Evolutionary conservation across 2,888 invertebrate species (phyloP).

Genomic region (Anagyrus pseudococci): DNA sequence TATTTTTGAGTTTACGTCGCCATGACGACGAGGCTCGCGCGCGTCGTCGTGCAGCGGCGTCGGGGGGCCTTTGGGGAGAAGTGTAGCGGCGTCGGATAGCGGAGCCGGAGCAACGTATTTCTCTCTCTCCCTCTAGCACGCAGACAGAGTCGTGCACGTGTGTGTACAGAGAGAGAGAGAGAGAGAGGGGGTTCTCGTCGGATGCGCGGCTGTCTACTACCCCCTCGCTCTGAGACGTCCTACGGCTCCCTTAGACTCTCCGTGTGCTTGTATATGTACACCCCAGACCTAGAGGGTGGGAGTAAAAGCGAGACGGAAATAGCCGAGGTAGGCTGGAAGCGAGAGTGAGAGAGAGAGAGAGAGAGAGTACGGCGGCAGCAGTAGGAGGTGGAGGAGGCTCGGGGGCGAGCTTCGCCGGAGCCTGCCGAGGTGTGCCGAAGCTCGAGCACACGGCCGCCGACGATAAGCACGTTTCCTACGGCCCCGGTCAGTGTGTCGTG

Average conservation of each 20-base stretch:
- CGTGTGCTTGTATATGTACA: neutral
- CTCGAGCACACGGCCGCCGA: conserved; percentile 50
- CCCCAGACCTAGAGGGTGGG: neutral
- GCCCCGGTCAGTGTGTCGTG: conserved; percentile 51
- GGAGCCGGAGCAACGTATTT: too few species aligned
- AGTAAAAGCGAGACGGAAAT: conserved; percentile 6
- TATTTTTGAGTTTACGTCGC: conserved; percentile 54
- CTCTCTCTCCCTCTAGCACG: too few species aligned
- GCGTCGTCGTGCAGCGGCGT: neutral
- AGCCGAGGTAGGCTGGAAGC: neutral
- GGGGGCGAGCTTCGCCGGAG: conserved; percentile 41
- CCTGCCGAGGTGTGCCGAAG: conserved; percentile 45
- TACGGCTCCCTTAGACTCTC: neutral
- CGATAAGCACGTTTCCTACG: conserved; percentile 56
- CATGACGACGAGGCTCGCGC: conserved; percentile 48
- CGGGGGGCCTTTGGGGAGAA: conserved; percentile 9
- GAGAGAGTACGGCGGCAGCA: too few species aligned
- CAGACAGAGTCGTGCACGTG: too few species aligned
- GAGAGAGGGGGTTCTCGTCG: conserved; percentile 1
- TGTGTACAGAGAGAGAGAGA: neutral
- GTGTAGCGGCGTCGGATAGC: too few species aligned
- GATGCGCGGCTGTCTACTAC: too few species aligned
- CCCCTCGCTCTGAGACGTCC: neutral
- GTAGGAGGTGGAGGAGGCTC: conserved; percentile 46
- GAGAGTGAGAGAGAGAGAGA: neutral